Evolutionary conservation across 2,797 vertebrate genomes (phyloP), one percentile per base, ranked within the genome.

Genomic region (Philypnodon macrostomus): DNA sequence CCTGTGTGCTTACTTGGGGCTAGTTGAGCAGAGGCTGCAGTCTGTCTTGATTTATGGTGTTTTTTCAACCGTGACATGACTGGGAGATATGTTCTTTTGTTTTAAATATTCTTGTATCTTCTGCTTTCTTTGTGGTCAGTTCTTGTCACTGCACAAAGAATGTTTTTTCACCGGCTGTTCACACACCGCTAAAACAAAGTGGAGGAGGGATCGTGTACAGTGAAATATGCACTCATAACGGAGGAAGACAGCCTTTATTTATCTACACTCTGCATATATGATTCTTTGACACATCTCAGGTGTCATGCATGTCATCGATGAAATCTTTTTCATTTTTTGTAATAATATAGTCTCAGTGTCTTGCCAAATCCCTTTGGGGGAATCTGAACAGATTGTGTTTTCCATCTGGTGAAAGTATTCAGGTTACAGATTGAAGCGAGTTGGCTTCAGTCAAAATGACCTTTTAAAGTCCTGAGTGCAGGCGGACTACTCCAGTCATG

Each of bases 371-470:
- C 74, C 78, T 81, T 69, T 77, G 66, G 73, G 73, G 70, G 77
- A 80, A 63, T 81, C 83, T 80, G 72, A 80, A 71, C 77, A 82
- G 80, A 82, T 81, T 80, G 72, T 72, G 58, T 87, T 87, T 83
- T 82, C 82, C 82, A 85, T 85, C 77, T 85, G 80, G 68, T 85
- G 67, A 81, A 85, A 80, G 79, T 84, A 85, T 86, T 85, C 73
- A 80, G 75, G 70, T 83, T 86, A 75, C 79, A 75, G 70, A 80
- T 55, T 71, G 47, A n/a, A n/a, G n/a, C 63, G 66, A 62, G 73
- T 73, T 79, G 75, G 70, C 78, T 67, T 71, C 63, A 63, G 54
- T 72, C 52, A 26, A 47, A 66, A 59, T 79, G 73, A 83, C 77
- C 77, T 79, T 67, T n/a, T 73, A 53, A 71, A 63, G 67, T 77